phyloP scores from a whole-genome alignment of 2,113 vertebrate species.

The Rhabdornis inornatus region DNA sequence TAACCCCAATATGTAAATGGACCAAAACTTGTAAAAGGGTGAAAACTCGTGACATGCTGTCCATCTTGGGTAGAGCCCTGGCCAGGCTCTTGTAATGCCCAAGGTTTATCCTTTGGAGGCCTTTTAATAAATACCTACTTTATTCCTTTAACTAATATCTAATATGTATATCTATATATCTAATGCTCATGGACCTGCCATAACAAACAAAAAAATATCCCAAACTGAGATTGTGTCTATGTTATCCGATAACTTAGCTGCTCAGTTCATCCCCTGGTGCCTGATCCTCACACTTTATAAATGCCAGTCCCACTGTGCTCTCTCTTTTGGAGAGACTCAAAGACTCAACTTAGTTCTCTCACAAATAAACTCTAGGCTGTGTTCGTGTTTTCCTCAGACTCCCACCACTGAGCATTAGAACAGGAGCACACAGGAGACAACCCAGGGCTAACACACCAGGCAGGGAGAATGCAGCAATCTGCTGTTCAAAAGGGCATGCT shows the following conservation, averaged over 20 bases:
- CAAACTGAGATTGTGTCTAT: not conserved
- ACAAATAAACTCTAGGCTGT: not conserved
- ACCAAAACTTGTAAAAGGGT: not conserved
- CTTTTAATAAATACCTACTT: not conserved
- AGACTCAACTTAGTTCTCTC: not conserved
- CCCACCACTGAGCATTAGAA: not conserved
- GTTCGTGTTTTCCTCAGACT: not conserved
- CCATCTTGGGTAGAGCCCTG: not conserved
- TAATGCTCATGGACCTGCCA: not conserved
- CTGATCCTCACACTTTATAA: not conserved
- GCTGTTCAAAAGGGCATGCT: not conserved
- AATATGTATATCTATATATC: no score
- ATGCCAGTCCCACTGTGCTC: not conserved
- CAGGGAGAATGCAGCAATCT: not conserved
- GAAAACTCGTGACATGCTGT: fast-evolving
- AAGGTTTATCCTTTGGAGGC: not conserved
- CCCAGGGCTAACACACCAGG: not conserved
- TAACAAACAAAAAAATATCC: not conserved
- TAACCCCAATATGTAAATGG: not conserved
- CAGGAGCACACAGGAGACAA: not conserved
- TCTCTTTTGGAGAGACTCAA: not conserved
- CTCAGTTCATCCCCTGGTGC: not conserved
- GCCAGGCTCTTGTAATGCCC: no score
- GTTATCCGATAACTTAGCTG: not conserved
- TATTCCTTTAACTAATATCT: not conserved